Conservation (phyloP, 2,113 vertebrate genomes). For the Paraplagusia blochii region DNA sequence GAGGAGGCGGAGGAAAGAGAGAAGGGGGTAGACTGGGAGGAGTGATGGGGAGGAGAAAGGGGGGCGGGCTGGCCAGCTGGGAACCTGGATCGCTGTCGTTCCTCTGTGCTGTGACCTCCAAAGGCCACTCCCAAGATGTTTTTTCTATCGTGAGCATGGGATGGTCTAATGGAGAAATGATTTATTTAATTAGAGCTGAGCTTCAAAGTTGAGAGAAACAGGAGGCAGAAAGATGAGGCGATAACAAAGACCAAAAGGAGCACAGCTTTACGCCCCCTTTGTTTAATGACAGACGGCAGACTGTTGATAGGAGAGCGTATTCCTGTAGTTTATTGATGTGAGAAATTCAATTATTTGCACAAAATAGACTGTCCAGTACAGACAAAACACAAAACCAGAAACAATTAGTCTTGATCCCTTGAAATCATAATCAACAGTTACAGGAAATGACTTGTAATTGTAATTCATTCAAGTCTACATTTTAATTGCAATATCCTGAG, state of each 20-base stretch:
- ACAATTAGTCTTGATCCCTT: constrained; percentile 18
- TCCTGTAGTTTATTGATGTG: constrained; percentile 12
- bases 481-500: not conserved
- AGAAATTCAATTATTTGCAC: constrained; percentile 35
- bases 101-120: constrained; percentile 22
- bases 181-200: not conserved
- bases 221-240: no score
- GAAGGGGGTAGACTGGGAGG: no score
- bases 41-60: not conserved
- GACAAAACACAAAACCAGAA: not conserved
- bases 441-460: constrained; percentile 1
- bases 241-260: no score
- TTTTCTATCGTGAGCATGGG: not conserved
- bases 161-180: not conserved
- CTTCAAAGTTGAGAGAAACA: not conserved
- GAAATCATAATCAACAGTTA: not conserved
- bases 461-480: not conserved
- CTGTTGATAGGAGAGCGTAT: constrained; percentile 2
- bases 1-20: not conserved
- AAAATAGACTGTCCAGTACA: constrained; percentile 7
- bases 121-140: not conserved
- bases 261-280: not conserved
- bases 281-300: constrained; percentile 12
- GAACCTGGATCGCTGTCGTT: constrained; percentile 9
- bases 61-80: constrained; percentile 42